Percentiles rank a stretch among this genome's conserved stretches.
These are phyloP conservation scores for Chauna torquata DNA, from an alignment of 2,113 vertebrate species.

Conservation along the genomic window DNA sequence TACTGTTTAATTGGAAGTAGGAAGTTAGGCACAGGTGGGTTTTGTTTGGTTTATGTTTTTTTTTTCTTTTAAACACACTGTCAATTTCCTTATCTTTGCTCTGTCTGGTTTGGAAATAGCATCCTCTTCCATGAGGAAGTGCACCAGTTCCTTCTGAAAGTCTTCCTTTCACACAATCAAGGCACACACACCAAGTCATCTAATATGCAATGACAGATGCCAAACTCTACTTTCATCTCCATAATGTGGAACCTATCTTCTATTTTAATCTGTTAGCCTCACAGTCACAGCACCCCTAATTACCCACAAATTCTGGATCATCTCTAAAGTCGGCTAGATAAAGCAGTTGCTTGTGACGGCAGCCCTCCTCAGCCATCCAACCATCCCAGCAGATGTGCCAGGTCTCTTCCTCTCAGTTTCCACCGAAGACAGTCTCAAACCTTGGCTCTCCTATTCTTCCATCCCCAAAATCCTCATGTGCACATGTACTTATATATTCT, in stretches of 20 bases:
- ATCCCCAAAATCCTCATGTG: not conserved
- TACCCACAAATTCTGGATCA: not conserved
- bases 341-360: not conserved
- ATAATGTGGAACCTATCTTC: not conserved
- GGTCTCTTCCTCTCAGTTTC: not conserved
- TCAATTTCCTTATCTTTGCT: not conserved
- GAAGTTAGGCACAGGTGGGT: not conserved
- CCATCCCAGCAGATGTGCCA: not conserved
- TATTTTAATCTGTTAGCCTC: not conserved
- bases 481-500: not conserved
- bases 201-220: not conserved
- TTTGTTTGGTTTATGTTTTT: not conserved
- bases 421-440: not conserved
- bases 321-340: not conserved
- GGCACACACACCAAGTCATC: accelerated
- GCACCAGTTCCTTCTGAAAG: not conserved
- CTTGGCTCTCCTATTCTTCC: not conserved
- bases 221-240: not conserved
- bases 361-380: not conserved
- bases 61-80: not conserved
- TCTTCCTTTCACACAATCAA: not conserved
- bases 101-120: not conserved
- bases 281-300: not conserved
- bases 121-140: not conserved
- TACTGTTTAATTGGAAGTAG: not conserved